Percentiles rank a stretch among this genome's conserved stretches.
These are phyloP conservation scores for Eupleurogrammus muticus DNA, from an alignment of 2,797 vertebrate species.

Conservation along the genomic window DNA sequence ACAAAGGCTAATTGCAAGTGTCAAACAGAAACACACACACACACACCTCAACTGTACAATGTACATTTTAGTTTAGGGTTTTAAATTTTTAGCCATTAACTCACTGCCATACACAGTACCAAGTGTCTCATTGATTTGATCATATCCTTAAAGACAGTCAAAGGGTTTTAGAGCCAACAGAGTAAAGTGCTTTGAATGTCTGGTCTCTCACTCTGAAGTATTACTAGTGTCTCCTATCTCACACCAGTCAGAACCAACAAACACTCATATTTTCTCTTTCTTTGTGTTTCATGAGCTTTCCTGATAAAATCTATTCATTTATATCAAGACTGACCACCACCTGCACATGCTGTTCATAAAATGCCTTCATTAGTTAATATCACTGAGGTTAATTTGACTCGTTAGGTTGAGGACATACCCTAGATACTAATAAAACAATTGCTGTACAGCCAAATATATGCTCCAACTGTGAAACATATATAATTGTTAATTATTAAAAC, in stretches of 20 bases:
- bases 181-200: conserved; percentile 22
- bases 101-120: neutral
- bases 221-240: conserved; percentile 11
- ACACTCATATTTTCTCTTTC: neutral
- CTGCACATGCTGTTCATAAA: no score
- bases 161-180: conserved; percentile 36
- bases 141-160: conserved; percentile 20
- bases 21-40: conserved; percentile 14
- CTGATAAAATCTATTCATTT: neutral
- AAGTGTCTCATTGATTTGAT: conserved; percentile 26
- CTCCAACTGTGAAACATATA: no score
- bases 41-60: neutral
- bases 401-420: no score
- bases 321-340: neutral
- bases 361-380: neutral
- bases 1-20: conserved; percentile 41
- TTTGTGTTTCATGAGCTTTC: neutral
- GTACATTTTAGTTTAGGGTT: no score
- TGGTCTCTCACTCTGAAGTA: conserved; percentile 27
- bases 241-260: conserved; percentile 12
- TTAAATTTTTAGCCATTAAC: neutral
- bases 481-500: no score
- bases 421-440: no score
- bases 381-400: no score
- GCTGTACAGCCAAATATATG: no score